Base-by-base conservation (phyloP, 2,888 invertebrate species). In the Nomada lathburiana region DNA sequence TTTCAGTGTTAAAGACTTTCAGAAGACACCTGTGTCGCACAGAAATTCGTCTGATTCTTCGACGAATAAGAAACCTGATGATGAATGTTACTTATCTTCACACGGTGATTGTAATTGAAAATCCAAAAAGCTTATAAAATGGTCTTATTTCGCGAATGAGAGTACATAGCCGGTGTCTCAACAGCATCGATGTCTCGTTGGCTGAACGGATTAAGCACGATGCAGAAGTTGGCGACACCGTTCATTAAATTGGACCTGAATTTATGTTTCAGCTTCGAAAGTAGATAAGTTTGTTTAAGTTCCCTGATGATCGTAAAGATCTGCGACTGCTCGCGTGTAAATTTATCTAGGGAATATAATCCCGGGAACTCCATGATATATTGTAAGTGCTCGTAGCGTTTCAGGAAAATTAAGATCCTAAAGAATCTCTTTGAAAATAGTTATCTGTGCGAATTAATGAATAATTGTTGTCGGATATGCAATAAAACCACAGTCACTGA, bases 1-100 rank as follows among this genome's bases (percentile, higher is more conserved):
- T 65, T 70, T 52, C 47, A n/a, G 16, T n/a, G 26, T 20, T 20
- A 18, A 20, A 26, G 26, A 79, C 26, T 69, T 64, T 79, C 29
- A 52, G 23, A 36, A 18, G 26, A 13, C 42, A n/a, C 47, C 18
- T 50, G 50, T 20, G 23, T n/a, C 47, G n/a, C 13, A n/a, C 16
- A 10, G 13, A 62, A 55, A 18, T 63, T 63, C 44, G 23, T 71
- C 10, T 26, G 44, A 2, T 18, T 13, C 9, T 11, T n/a, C 52
- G n/a, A 63, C 20, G 44, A 63, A 63, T 47, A 63, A 44, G 18
- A 53, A 9, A n/a, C 4, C 3, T 9, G n/a, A 20, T 0, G 2
- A 53, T 10, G 10, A 53, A 53, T 0, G 3, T 11, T 3, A 47
- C 16, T 47, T 47, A 47, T 47, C 16, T 47, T 47, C 2, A 13